Percentiles rank a stretch among this genome's conserved stretches.
Conservation (phyloP, 1,140 invertebrate genomes). For the Papilio helenus region DNA sequence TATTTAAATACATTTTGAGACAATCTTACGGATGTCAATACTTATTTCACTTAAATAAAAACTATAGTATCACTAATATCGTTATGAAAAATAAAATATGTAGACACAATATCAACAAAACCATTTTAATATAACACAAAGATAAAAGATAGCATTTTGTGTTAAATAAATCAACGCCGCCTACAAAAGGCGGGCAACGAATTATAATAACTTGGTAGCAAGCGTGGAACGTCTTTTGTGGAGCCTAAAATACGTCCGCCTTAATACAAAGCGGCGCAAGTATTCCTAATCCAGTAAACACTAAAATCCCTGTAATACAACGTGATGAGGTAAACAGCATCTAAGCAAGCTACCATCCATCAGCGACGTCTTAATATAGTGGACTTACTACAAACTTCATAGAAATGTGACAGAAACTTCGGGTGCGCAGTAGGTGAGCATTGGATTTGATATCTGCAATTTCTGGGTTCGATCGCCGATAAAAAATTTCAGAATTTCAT, state of each 20-base stretch:
- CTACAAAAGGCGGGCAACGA: conserved; percentile 11
- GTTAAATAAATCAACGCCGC: conserved; percentile 18
- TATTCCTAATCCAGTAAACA: conserved; percentile 32
- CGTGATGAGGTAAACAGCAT: conserved; percentile 20
- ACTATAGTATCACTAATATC: too few relatives aligned
- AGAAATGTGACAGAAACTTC: neutral
- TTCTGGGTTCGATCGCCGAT: too few relatives aligned
- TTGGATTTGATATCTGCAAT: too few relatives aligned
- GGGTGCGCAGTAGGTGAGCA: neutral
- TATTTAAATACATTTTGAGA: too few relatives aligned
- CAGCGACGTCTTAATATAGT: neutral
- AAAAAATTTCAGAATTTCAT: too few relatives aligned
- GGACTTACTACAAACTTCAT: conserved; percentile 1
- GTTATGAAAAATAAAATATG: neutral
- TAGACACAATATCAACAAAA: neutral
- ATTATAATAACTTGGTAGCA: conserved; percentile 32
- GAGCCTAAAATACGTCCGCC: conserved; percentile 23
- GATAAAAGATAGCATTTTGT: conserved; percentile 6
- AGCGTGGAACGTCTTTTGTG: conserved; percentile 30
- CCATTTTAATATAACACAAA: conserved; percentile 1
- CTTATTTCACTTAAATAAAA: too few relatives aligned
- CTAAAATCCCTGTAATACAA: conserved; percentile 31
- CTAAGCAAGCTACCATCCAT: conserved; percentile 19
- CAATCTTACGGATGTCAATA: too few relatives aligned
- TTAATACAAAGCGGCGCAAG: conserved; percentile 29